Conservation (phyloP, 2,113 vertebrate genomes). For the Eclectus roratus region DNA sequence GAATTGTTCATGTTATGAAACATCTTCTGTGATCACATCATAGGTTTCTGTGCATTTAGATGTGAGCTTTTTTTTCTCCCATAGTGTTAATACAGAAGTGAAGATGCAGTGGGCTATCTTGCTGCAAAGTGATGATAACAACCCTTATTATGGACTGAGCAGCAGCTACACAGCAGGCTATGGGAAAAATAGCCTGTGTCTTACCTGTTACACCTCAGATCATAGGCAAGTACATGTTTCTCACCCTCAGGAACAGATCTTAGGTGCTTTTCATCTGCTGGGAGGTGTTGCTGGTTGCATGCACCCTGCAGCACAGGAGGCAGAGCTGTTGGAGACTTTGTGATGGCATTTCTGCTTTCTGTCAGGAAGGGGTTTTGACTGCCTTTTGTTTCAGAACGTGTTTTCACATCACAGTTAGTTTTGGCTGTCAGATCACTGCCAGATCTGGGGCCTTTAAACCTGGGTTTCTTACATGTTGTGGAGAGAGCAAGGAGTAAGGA, state of each 20-base stretch:
- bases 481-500: neutral
- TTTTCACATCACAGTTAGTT: rapidly evolving
- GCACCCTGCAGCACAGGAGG: neutral
- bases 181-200: neutral
- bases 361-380: neutral
- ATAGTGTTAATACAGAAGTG: neutral
- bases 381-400: neutral
- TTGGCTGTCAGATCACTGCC: neutral
- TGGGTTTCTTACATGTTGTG: neutral
- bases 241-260: neutral
- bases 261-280: neutral
- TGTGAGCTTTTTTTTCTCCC: neutral
- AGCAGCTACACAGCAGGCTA: neutral
- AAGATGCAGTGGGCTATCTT: neutral
- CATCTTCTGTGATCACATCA: too few relatives aligned
- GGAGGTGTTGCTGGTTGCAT: neutral
- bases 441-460: neutral
- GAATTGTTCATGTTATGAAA: rapidly evolving
- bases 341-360: neutral
- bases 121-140: neutral
- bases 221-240: neutral
- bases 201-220: too few relatives aligned
- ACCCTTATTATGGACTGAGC: neutral
- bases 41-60: neutral
- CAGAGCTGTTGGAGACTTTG: neutral